These are phyloP conservation scores for Peribatodes rhomboidaria DNA, from an alignment of 2,888 invertebrate genomes.

Conservation along the genomic window DNA sequence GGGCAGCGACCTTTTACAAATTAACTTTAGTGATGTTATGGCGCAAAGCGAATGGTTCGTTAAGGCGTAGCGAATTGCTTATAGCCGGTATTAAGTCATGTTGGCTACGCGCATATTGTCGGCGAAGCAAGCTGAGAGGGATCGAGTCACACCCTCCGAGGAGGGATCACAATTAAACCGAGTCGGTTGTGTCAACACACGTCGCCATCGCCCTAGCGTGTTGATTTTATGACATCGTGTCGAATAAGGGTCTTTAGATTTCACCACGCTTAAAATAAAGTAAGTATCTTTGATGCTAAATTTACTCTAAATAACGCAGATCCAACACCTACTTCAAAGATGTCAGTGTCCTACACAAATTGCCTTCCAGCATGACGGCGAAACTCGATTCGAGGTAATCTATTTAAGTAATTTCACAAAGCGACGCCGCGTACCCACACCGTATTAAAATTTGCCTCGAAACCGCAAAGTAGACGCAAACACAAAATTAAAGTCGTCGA, in stretches of 20 bases:
- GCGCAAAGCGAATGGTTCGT: slow-evolving; percentile 71
- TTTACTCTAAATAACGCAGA: slow-evolving; percentile 18
- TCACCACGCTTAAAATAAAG: slow-evolving; percentile 50
- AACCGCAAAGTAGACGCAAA: slow-evolving; percentile 85
- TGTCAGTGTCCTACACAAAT: slow-evolving; percentile 43
- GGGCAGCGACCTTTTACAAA: slow-evolving; percentile 67
- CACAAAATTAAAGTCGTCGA: slow-evolving; percentile 85
- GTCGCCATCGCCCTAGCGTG: slow-evolving; percentile 44
- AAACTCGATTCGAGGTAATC: slow-evolving; percentile 78
- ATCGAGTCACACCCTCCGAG: slow-evolving; percentile 56
- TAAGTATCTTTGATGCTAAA: slow-evolving; percentile 15
- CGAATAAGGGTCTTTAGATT: slow-evolving; percentile 44
- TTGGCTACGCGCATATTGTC: slow-evolving; percentile 75
- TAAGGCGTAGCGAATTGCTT: slow-evolving; percentile 80
- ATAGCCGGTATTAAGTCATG: slow-evolving; percentile 74
- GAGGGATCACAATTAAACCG: slow-evolving; percentile 74
- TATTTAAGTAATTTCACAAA: slow-evolving; percentile 82
- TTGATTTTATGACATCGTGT: slow-evolving; percentile 45
- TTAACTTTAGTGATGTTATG: slow-evolving; percentile 72
- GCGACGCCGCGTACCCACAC: slow-evolving; percentile 71
- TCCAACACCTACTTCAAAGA: slow-evolving; percentile 35
- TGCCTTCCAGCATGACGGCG: slow-evolving; percentile 51
- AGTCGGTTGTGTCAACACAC: slow-evolving; percentile 71
- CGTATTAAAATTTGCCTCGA: slow-evolving; percentile 82
- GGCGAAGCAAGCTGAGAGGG: slow-evolving; percentile 26